Evolutionary conservation across 2,888 invertebrate genomes (phyloP), one percentile per base, ranked within the genome.

Genomic region (Hypomecis punctinalis): DNA sequence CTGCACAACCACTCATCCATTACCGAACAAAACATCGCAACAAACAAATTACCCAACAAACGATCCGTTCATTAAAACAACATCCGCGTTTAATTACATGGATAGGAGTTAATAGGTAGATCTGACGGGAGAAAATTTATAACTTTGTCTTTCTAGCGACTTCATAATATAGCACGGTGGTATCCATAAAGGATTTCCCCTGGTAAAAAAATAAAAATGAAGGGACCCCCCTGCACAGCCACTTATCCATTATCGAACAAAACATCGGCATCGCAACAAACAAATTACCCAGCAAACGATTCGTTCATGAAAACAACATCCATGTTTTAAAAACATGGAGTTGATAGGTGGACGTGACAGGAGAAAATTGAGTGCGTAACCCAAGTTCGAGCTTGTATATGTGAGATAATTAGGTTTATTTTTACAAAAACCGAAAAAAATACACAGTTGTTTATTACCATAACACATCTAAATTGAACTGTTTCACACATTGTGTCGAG

Each of bases 61-160:
- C 71, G 68, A 63, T 53, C 61, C 61, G 67, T 64, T 68, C 64
- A 71, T 69, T 69, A 71, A 67, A 64, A 64, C 58, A 62, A 68
- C 68, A 56, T 56, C 63, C 47, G 52, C n/a, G 46, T 23, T 37
- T 13, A 37, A 42, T 36, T 33, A 23, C 40, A 40, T 40, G 23
- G 23, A 23, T 23, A 23, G 40, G 10, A 40, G 40, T 4, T 40
- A 7, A 40, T 40, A 4, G 10, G 10, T 9, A 40, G 6, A 9
- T 8, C 7, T 9, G 40, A 40, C 9, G 8, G 4, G 9, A 40
- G 3, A 5, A 40, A 40, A 40, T 7, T 40, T 0, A 9, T 23
- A 23, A 23, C 23, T 23, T 23, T 23, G 23, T 23, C 23, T 23
- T 23, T 23, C 23, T 23, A 23, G 23, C 1, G 23, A 23, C 23